Conservation (phyloP, 2,113 vertebrate species). For the Takifugu flavidus region DNA sequence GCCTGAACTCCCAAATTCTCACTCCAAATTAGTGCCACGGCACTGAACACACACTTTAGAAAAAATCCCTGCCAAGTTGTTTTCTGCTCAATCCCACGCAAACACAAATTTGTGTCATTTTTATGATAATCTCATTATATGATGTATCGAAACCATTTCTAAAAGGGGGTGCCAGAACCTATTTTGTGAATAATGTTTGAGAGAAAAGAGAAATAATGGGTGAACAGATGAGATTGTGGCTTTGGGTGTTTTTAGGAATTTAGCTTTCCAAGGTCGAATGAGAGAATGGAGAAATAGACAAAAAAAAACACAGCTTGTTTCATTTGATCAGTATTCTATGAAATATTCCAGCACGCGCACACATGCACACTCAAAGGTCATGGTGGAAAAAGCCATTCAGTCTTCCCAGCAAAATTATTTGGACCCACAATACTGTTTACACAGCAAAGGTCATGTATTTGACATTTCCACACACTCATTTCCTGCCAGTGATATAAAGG, state of each 20-base stretch:
- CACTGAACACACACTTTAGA: neutral
- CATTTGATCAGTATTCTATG: slow-evolving; percentile 4
- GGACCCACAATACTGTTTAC: slow-evolving; percentile 33
- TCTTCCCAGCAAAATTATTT: slow-evolving; percentile 8
- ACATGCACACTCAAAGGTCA: slow-evolving; percentile 7
- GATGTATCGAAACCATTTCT: slow-evolving; percentile 19
- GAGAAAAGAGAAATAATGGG: slow-evolving; percentile 1
- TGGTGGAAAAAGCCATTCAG: slow-evolving; percentile 38
- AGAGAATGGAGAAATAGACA: neutral
- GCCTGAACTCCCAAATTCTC: slow-evolving; percentile 30
- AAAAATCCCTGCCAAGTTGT: neutral
- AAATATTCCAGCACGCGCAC: neutral
- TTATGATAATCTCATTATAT: neutral
- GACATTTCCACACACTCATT: slow-evolving; percentile 17
- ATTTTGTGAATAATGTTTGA: neutral
- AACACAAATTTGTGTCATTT: neutral
- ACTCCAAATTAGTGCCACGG: neutral
- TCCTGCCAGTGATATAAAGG: slow-evolving; percentile 37
- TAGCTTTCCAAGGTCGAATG: slow-evolving; percentile 8
- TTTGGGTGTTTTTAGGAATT: slow-evolving; percentile 2
- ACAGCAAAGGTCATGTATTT: slow-evolving; percentile 22
- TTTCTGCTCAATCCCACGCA: neutral
- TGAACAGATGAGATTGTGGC: neutral
- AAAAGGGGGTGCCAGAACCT: slow-evolving; percentile 7
- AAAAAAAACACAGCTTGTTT: neutral